Conservation (phyloP, 2,797 vertebrate species). For the Sebastes iracundus region DNA sequence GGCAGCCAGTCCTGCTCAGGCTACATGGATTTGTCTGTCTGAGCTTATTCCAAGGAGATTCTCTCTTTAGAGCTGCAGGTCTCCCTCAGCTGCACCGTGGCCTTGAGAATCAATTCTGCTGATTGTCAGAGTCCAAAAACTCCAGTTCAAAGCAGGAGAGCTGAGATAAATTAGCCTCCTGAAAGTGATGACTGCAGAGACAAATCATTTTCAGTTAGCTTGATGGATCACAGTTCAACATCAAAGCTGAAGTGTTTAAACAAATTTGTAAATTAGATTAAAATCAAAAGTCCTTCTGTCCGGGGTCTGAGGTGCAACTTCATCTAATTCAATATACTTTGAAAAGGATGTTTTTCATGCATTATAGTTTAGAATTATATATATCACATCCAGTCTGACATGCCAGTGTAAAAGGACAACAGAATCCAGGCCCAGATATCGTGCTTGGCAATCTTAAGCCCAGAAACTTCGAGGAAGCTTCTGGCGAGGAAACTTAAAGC, state of each 20-base stretch:
- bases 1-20: neutral
- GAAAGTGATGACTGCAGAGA: neutral
- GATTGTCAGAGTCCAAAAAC: neutral
- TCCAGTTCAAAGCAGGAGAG: neutral
- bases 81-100: neutral
- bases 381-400: neutral
- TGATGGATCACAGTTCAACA: neutral
- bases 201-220: neutral
- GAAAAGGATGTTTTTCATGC: neutral
- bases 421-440: conserved; percentile 40
- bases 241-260: neutral
- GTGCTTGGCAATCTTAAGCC: conserved; percentile 45
- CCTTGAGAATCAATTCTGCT: neutral
- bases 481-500: conserved; percentile 42
- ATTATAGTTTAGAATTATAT: neutral
- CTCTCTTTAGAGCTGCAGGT: neutral
- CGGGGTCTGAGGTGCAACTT: neutral
- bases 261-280: neutral
- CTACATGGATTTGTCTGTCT: conserved; percentile 1
- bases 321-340: neutral
- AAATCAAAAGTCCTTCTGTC: neutral
- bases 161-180: neutral
- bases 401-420: conserved; percentile 4
- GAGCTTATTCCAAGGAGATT: neutral
- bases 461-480: conserved; percentile 35